phyloP scores from a whole-genome alignment of 2,888 invertebrate species.

The Ditylenchus weischeri region DNA sequence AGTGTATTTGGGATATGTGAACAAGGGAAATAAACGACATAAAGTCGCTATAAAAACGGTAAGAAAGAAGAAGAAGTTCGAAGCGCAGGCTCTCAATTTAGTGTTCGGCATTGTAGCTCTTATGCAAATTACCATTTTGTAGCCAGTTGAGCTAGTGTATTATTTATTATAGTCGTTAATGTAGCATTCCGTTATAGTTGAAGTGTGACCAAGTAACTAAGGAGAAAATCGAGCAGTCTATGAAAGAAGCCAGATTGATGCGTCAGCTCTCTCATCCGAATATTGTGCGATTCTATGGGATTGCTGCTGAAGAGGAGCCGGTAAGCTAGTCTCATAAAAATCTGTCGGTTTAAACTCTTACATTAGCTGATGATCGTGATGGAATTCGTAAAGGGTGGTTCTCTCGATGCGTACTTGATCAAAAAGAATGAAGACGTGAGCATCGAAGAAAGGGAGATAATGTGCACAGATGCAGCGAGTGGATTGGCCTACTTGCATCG shows the following conservation, averaged over 20 bases:
- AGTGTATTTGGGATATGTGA: slow-evolving; percentile 13
- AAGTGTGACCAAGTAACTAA: slow-evolving; percentile 13
- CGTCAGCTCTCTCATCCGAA: slow-evolving; percentile 96
- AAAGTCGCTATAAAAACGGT: slow-evolving; percentile 20
- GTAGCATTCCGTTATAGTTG: slow-evolving; percentile 11
- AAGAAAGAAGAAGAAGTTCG: neutral
- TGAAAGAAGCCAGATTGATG: slow-evolving; percentile 79
- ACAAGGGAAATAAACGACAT: slow-evolving; percentile 1
- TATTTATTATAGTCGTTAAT: too few species aligned
- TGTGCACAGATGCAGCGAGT: slow-evolving; percentile 12
- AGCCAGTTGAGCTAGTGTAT: too few species aligned
- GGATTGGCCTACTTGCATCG: slow-evolving; percentile 17
- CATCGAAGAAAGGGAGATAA: slow-evolving; percentile 14
- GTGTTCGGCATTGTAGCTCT: too few species aligned
- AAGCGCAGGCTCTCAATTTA: neutral
- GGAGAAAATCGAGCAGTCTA: slow-evolving; percentile 17
- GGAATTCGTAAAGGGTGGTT: slow-evolving; percentile 73
- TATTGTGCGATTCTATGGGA: slow-evolving; percentile 89
- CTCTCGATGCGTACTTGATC: slow-evolving; percentile 12
- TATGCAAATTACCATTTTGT: too few species aligned
- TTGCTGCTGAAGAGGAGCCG: slow-evolving; percentile 93
- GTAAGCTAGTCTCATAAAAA: neutral
- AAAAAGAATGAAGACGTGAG: slow-evolving; percentile 2
- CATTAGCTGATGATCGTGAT: slow-evolving; percentile 86
- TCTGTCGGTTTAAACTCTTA: neutral